Percentiles rank a stretch among this genome's conserved stretches.
Conservation (phyloP, 2,888 invertebrate species). For the Dorcus hopei region DNA sequence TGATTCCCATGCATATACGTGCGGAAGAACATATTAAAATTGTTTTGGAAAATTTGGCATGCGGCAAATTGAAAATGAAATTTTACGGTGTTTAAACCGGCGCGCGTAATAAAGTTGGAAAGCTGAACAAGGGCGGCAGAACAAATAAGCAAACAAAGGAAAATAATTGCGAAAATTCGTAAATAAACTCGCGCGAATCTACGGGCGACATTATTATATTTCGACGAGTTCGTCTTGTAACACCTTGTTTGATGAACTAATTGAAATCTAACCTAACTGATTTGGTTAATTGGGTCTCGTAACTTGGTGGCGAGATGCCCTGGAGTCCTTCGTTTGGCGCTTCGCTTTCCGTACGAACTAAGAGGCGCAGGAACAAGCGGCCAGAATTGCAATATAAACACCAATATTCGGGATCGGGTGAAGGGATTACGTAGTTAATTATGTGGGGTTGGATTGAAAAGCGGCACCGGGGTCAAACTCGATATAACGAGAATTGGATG, state of each 20-base stretch:
- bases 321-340: neutral
- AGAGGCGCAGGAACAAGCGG: too few relatives aligned
- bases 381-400: constrained; percentile 34
- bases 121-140: too few relatives aligned
- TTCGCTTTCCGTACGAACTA: neutral
- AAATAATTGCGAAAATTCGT: too few relatives aligned
- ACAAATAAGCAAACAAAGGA: too few relatives aligned
- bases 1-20: neutral
- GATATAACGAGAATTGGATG: constrained; percentile 8
- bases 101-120: too few relatives aligned
- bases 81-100: too few relatives aligned
- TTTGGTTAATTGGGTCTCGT: neutral
- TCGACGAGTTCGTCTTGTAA: too few relatives aligned
- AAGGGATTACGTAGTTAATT: constrained; percentile 38
- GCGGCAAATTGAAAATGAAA: neutral
- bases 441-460: constrained; percentile 26
- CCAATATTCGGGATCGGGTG: constrained; percentile 32
- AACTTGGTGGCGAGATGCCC: neutral
- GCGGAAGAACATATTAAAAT: neutral
- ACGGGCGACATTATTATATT: too few relatives aligned
- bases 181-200: too few relatives aligned
- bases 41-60: neutral
- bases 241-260: neutral
- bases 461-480: constrained; percentile 5
- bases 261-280: neutral